A percentile compares a stretch with the other conserved stretches of the same genome.
Evolutionary conservation across 2,888 invertebrate genomes (phyloP).

Genomic region (Candidula unifasciata): DNA sequence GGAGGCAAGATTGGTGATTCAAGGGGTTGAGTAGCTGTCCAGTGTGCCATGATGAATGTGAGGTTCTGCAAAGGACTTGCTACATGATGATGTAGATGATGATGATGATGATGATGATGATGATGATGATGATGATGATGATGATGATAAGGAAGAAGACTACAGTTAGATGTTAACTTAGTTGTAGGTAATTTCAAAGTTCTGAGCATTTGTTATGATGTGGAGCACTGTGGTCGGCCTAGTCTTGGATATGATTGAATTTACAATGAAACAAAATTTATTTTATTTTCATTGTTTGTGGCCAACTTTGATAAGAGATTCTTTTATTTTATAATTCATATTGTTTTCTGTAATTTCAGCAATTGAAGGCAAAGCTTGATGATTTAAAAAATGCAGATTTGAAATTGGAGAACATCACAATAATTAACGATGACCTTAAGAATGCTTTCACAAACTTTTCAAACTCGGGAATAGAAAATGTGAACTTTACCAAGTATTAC

Average conservation of each 20-base stretch:
- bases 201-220: too few relatives aligned
- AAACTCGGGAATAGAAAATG: constrained; percentile 54
- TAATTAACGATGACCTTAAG: constrained; percentile 57
- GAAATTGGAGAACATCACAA: constrained; percentile 54
- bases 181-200: too few relatives aligned
- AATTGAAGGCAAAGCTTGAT: constrained; percentile 51
- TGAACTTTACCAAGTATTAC: constrained; percentile 59
- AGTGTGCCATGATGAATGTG: too few relatives aligned
- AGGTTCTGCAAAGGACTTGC: too few relatives aligned
- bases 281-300: neutral
- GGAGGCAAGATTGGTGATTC: too few relatives aligned
- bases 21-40: too few relatives aligned
- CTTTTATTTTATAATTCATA: neutral
- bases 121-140: too few relatives aligned
- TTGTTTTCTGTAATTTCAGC: constrained; percentile 51
- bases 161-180: too few relatives aligned
- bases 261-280: neutral
- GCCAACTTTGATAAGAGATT: neutral
- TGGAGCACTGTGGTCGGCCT: too few relatives aligned
- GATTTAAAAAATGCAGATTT: constrained; percentile 50
- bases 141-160: too few relatives aligned
- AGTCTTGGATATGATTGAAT: neutral
- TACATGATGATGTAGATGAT: neutral
- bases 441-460: constrained; percentile 57
- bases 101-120: too few relatives aligned